Evolutionary conservation across 2,888 invertebrate genomes (phyloP).

Genomic region (Pseudeuparius sepicola): DNA sequence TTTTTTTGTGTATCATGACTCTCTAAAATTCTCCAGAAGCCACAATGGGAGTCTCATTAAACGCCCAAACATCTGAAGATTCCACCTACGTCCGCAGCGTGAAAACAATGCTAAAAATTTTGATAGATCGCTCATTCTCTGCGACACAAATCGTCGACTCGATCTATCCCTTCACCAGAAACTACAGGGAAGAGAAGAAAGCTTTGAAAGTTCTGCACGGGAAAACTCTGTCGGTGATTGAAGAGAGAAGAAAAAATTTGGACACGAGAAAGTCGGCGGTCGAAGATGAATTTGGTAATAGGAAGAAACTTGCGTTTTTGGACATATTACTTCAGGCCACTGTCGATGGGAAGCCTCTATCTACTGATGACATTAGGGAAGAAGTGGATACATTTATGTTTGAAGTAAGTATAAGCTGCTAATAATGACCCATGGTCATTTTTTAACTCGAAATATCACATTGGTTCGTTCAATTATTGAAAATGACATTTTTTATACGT

Average conservation of each 20-base stretch:
- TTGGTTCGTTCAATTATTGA: no score
- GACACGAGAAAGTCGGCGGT: no score
- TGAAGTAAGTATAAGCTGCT: conserved; percentile 51
- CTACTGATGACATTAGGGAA: conserved; percentile 51
- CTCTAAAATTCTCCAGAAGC: conserved; percentile 57
- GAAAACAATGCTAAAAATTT: conserved; percentile 40
- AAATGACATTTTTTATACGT: no score
- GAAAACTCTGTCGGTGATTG: conserved; percentile 48
- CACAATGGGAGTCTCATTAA: conserved; percentile 70
- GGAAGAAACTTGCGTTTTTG: conserved; percentile 55
- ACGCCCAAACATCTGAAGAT: conserved; percentile 59
- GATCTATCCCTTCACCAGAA: conserved; percentile 45
- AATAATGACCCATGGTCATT: no score
- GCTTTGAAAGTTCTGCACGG: conserved; percentile 42
- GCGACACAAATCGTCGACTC: conserved; percentile 38
- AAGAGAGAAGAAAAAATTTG: no score
- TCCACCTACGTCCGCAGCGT: conserved; percentile 68
- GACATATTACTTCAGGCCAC: conserved; percentile 49
- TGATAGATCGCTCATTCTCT: conserved; percentile 28
- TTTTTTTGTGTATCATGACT: no score
- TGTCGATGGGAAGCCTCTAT: conserved; percentile 48
- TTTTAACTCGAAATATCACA: no score
- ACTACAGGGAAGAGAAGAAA: conserved; percentile 43
- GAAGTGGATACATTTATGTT: conserved; percentile 70
- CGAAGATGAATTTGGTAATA: conserved; percentile 27